Conservation (phyloP, 2,888 invertebrate species). For the Nysson spinosus region DNA sequence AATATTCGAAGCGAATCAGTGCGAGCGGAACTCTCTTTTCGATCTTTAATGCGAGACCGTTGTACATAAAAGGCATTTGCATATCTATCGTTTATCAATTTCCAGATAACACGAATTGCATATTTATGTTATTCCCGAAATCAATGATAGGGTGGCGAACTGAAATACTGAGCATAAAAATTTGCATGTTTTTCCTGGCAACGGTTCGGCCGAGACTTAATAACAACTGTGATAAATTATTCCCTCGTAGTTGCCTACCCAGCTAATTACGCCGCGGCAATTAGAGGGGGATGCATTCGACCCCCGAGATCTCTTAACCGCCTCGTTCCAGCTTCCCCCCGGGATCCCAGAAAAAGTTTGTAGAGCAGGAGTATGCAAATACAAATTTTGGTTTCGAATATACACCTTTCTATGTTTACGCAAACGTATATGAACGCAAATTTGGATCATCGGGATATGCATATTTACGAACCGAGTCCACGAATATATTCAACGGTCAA, state of each 20-base stretch:
- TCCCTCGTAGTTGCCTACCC: slow-evolving; percentile 25
- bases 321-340: slow-evolving; percentile 12
- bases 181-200: slow-evolving; percentile 26
- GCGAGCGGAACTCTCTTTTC: no score
- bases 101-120: slow-evolving; percentile 6
- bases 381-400: slow-evolving; percentile 17
- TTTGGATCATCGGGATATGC: no score
- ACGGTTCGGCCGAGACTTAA: slow-evolving; percentile 37
- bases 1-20: no score
- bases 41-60: no score
- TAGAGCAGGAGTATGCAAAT: not conserved
- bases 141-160: slow-evolving; percentile 11
- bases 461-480: no score
- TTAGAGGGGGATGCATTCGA: slow-evolving; percentile 49
- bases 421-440: no score
- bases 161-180: slow-evolving; percentile 12
- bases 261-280: slow-evolving; percentile 49
- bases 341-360: slow-evolving; percentile 25
- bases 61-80: no score
- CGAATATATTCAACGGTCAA: no score
- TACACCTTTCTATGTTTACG: no score
- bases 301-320: slow-evolving; percentile 47
- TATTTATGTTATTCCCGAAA: not conserved
- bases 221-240: slow-evolving; percentile 51
- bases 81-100: slow-evolving; percentile 23